These are phyloP conservation scores for Homarus gammarus DNA, from an alignment of 2,888 invertebrate species.

Conservation along the genomic window DNA sequence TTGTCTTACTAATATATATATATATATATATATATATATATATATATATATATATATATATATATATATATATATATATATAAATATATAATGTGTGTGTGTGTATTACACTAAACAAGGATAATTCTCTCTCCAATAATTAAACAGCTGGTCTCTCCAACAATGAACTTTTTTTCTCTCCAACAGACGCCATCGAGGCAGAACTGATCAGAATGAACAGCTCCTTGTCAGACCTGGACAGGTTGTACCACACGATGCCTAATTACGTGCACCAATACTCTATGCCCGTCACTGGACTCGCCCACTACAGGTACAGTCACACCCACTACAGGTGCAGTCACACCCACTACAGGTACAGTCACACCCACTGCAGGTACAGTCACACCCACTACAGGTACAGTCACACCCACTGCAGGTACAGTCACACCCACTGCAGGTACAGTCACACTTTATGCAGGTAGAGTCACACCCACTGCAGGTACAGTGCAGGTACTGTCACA, in stretches of 20 bases:
- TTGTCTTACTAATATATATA: no score
- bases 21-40: no score
- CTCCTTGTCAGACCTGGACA: neutral
- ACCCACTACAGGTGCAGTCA: neutral
- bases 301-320: conserved; percentile 20
- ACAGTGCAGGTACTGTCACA: neutral
- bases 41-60: no score
- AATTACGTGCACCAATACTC: conserved; percentile 13
- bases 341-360: neutral
- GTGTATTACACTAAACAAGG: no score
- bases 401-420: neutral
- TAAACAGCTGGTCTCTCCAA: no score
- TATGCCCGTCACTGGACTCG: conserved; percentile 7
- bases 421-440: neutral
- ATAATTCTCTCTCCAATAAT: no score
- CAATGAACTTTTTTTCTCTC: neutral
- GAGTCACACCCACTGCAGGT: neutral
- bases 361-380: neutral
- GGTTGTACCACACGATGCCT: conserved; percentile 17
- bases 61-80: no score
- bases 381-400: neutral
- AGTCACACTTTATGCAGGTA: neutral
- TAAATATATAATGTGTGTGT: no score
- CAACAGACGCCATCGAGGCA: conserved; percentile 12
- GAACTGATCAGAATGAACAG: conserved; percentile 11